These are phyloP conservation scores for Cheirogaleus medius DNA, from an alignment of 2,113 vertebrate species.

Conservation along the genomic window DNA sequence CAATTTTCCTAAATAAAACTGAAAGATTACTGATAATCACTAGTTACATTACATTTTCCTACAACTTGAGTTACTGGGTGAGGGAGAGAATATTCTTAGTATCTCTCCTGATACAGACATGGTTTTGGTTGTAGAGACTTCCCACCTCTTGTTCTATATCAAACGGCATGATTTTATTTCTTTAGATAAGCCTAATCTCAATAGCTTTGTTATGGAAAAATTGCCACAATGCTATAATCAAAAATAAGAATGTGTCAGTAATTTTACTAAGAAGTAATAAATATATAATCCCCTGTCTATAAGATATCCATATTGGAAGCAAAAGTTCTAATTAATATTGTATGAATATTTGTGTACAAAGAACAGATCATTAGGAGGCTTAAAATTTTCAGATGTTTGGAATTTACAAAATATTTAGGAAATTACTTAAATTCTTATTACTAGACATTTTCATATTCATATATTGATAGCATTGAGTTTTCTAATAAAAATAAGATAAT, in stretches of 20 bases:
- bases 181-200: background rate
- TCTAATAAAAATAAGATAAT: background rate
- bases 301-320: background rate
- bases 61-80: background rate
- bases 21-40: background rate
- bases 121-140: background rate
- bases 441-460: background rate
- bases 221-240: background rate
- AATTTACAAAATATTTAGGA: constrained; percentile 22
- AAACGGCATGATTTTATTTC: background rate
- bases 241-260: background rate
- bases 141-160: background rate
- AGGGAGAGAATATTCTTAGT: background rate
- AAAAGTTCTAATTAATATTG: background rate
- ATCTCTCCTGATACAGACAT: background rate
- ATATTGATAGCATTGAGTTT: background rate
- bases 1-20: background rate
- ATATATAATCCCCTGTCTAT: background rate
- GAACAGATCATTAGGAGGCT: background rate
- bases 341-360: background rate
- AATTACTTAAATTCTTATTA: constrained; percentile 35
- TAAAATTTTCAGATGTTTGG: background rate
- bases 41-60: background rate
- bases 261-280: background rate
- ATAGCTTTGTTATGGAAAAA: background rate